Evolutionary conservation across 1,140 invertebrate species (phyloP).

Genomic region (Chrysomallon squamiferum): DNA sequence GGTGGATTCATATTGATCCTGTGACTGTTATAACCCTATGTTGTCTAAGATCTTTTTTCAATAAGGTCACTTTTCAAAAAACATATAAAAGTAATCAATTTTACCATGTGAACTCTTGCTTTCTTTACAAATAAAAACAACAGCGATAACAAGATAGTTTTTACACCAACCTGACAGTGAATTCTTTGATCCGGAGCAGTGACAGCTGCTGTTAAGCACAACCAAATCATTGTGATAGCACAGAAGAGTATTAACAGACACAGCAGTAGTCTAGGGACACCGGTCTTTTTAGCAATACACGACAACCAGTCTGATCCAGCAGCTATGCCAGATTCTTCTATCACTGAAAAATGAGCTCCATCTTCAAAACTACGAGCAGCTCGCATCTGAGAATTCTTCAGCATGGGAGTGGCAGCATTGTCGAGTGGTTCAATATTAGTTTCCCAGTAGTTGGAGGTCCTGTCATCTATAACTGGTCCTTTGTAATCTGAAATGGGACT

Average conservation of each 20-base stretch:
- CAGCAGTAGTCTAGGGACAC: constrained; percentile 66
- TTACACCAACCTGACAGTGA: constrained; percentile 24
- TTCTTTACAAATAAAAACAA: too few relatives aligned
- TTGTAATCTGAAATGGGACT: constrained; percentile 1
- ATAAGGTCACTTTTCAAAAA: too few relatives aligned
- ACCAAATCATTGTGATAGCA: constrained; percentile 66
- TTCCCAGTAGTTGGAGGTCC: constrained; percentile 48
- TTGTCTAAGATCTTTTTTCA: too few relatives aligned
- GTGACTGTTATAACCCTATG: too few relatives aligned
- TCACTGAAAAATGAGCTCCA: constrained; percentile 16
- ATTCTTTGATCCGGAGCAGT: constrained; percentile 51
- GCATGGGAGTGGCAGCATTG: constrained; percentile 49
- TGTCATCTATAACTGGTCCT: constrained; percentile 27
- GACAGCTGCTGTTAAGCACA: constrained; percentile 64
- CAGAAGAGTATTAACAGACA: constrained; percentile 62
- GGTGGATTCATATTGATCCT: too few relatives aligned
- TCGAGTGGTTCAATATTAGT: constrained; percentile 48
- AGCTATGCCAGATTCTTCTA: constrained; percentile 10
- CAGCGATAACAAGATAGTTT: too few relatives aligned
- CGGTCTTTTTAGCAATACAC: constrained; percentile 67
- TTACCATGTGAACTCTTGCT: too few relatives aligned
- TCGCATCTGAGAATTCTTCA: constrained; percentile 47
- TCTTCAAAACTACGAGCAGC: constrained; percentile 28
- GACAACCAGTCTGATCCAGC: constrained; percentile 63
- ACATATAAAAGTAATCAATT: too few relatives aligned